phyloP scores from a whole-genome alignment of 1,140 invertebrate genomes.

The Hestina assimilis region DNA sequence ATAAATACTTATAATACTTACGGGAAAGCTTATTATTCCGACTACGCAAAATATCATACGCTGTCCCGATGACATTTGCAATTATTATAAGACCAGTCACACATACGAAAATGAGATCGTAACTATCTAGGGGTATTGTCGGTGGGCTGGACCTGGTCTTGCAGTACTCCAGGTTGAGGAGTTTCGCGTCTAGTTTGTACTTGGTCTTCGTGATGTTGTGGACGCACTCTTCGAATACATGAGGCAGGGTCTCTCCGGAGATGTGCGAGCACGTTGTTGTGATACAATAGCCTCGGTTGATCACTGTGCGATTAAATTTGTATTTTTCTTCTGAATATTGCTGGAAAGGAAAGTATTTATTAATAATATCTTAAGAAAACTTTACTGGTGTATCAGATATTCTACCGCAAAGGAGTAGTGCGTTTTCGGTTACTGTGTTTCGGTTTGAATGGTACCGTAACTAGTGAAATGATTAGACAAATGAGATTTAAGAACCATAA shows the following conservation, averaged over 20 bases:
- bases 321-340: constrained; percentile 31
- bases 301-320: constrained; percentile 44
- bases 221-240: constrained; percentile 38
- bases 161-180: constrained; percentile 36
- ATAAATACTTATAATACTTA: not conserved
- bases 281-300: constrained; percentile 51
- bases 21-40: constrained; percentile 34
- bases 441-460: no score
- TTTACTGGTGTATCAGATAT: no score
- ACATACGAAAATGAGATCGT: constrained; percentile 30
- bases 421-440: no score
- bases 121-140: constrained; percentile 19
- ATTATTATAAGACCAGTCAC: constrained; percentile 28
- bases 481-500: no score
- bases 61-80: constrained; percentile 38
- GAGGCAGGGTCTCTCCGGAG: not conserved
- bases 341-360: constrained; percentile 22
- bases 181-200: constrained; percentile 30
- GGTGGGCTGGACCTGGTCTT: not conserved
- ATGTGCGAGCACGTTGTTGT: constrained; percentile 32
- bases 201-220: constrained; percentile 26
- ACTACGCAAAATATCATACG: constrained; percentile 38
- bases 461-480: no score
- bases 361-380: no score
- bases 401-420: no score